Base-by-base conservation (phyloP, 2,888 invertebrate genomes). In the Lacanobia wlatinum region DNA sequence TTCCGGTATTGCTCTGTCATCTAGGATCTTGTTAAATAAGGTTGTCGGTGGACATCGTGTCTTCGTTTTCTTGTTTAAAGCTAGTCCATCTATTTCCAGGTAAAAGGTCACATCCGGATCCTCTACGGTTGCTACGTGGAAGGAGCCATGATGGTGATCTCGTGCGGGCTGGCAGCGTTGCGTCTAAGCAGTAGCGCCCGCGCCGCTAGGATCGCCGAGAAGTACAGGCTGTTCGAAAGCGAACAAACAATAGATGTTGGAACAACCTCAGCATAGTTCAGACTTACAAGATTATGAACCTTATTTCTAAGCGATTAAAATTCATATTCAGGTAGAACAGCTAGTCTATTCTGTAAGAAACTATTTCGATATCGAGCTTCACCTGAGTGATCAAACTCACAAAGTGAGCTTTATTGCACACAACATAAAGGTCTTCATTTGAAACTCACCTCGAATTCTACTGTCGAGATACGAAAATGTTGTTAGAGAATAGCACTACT, bases 61-160 rank as follows among this genome's bases (percentile, higher is more conserved):
- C n/a, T n/a, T n/a, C n/a, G n/a, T n/a, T n/a, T n/a, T n/a, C n/a
- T 48, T 18, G 18, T 6, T 48, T 48, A 6, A 18, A 1, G 3
- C 7, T 18, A 8, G 14, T n/a, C 18, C n/a, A n/a, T 8, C 1
- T 53, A 14, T 34, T 34, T 56, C 28, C 90, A 95, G 94, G 97
- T 97, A 40, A 92, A 95, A 63, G 96, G 97, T 5, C 92, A 96
- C 85, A 94, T 97, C 18, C 94, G 97, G 18, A 94, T 97, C 38
- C 87, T 97, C 4, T 98, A 98, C 89, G 97, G 97, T 0, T 88
- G 97, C 34, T 98, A 97, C 92, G 95, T 98, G 73, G 97, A 97
- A 87, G 96, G 97, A 58, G 97, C 97, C 2, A 97, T 97, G 86
- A 95, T 96, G 12, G 92, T 98, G 56, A 96, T 97, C 0, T 97